Evolutionary conservation across 2,113 vertebrate genomes (phyloP), one percentile per base, ranked within the genome.

Genomic region (Lucifuga dentata): DNA sequence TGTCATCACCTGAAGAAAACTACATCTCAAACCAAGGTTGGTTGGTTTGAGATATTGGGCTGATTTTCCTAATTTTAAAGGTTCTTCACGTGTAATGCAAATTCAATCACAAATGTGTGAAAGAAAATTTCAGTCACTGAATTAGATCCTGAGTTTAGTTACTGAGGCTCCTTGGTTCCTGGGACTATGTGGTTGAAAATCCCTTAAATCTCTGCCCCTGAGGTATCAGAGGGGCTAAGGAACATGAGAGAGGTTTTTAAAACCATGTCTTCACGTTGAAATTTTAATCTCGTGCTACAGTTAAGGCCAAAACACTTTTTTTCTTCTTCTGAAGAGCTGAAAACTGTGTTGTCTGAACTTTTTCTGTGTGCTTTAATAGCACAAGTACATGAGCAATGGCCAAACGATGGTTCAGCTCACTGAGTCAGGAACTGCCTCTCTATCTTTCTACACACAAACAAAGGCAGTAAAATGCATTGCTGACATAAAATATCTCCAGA

Each of bases 401-500:
- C 35, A 49, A 44, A 48, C 24, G n/a, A 35, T 20, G 9, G 59
- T 76, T 74, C 36, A 75, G 52, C 60, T 11, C 11, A 13, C 11
- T 11, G 26, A 20, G 33, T 33, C 38, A 33, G 23, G 38, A 19
- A 48, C 62, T 11, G 12, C 2, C 19, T 39, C 46, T 50, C 49
- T 20, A 8, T 58, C 33, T 50, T 29, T 7, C 26, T 7, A 29
- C n/a, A 46, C 56, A 7, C 19, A 57, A 66, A 84, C 33, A 52
- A 59, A 67, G 58, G 33, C 19, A 63, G 57, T 51, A 35, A 51
- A 69, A 73, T 57, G 36, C 64, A 70, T 64, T 49, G 11, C 26
- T 76, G 75, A 52, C 68, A n/a, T n/a, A n/a, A n/a, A n/a, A 75
- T 66, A 62, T 65, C 49, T 78, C 29, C 63, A 55, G 23, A 46